Conservation (phyloP, 2,797 vertebrate genomes). For the Ibycter americanus region DNA sequence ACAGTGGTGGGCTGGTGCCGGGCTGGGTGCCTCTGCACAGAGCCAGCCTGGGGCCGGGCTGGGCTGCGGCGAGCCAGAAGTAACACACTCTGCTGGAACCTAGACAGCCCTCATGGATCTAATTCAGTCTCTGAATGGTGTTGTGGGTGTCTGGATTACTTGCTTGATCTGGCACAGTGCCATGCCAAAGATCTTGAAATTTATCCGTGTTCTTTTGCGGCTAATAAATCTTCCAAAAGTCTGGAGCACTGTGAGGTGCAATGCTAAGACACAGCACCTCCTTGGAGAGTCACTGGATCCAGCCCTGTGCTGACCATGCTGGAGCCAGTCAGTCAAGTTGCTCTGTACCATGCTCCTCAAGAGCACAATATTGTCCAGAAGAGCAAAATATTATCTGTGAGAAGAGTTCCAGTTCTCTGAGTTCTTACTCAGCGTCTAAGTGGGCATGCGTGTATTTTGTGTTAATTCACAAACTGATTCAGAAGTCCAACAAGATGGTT, state of each 20-base stretch:
- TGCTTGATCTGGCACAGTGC: neutral
- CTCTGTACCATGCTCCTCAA: neutral
- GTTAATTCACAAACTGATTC: neutral
- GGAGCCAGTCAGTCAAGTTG: neutral
- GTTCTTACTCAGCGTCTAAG: neutral
- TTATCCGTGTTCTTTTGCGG: neutral
- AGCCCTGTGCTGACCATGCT: neutral
- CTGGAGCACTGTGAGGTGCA: fast-evolving
- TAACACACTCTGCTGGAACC: neutral
- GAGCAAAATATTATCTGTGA: neutral
- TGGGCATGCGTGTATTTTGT: neutral
- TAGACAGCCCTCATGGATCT: neutral
- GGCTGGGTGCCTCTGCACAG: neutral
- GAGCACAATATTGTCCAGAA: neutral
- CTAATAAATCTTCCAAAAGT: neutral
- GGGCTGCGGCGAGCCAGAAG: neutral
- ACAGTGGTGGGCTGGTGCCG: neutral
- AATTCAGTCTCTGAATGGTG: neutral
- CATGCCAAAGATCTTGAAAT: neutral
- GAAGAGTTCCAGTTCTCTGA: neutral
- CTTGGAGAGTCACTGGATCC: neutral
- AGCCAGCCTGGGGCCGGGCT: neutral
- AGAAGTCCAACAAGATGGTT: neutral
- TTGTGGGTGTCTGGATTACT: neutral
- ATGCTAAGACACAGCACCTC: neutral